Evolutionary conservation across 2,113 vertebrate genomes (phyloP).

Genomic region (Brevimyrus niger): DNA sequence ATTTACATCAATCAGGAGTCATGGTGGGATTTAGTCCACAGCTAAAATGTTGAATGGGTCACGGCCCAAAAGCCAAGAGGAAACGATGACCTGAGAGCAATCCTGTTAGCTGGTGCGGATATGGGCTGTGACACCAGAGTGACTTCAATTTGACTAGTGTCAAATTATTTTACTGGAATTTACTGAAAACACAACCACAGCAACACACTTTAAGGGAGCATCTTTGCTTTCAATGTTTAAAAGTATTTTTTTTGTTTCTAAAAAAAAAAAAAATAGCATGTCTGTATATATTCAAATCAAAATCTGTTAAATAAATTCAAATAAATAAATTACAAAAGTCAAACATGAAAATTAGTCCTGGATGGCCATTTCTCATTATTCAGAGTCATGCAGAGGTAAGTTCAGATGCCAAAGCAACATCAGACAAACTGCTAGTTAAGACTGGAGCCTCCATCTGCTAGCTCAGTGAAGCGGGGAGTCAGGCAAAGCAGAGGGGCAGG

Average conservation of each 20-base stretch:
- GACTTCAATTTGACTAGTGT: background rate
- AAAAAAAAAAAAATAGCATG: slow-evolving; percentile 49
- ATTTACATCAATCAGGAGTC: background rate
- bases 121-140: background rate
- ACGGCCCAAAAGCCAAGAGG: background rate
- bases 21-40: background rate
- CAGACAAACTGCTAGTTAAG: background rate
- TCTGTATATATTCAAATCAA: slow-evolving; percentile 43
- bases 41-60: background rate
- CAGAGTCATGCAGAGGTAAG: background rate
- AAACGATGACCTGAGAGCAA: background rate
- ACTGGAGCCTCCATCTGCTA: slow-evolving; percentile 44
- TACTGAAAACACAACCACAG: background rate
- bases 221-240: slow-evolving; percentile 56
- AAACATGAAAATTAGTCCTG: slow-evolving; percentile 39
- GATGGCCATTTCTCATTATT: background rate
- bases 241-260: slow-evolving; percentile 29
- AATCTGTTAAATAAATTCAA: slow-evolving; percentile 54
- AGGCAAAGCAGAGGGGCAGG: background rate
- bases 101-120: background rate
- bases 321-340: slow-evolving; percentile 57
- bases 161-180: background rate
- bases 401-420: background rate
- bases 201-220: slow-evolving; percentile 31
- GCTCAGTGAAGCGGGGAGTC: slow-evolving; percentile 13